phyloP scores from a whole-genome alignment of 2,888 invertebrate genomes.

The Uloborus plumipes region DNA sequence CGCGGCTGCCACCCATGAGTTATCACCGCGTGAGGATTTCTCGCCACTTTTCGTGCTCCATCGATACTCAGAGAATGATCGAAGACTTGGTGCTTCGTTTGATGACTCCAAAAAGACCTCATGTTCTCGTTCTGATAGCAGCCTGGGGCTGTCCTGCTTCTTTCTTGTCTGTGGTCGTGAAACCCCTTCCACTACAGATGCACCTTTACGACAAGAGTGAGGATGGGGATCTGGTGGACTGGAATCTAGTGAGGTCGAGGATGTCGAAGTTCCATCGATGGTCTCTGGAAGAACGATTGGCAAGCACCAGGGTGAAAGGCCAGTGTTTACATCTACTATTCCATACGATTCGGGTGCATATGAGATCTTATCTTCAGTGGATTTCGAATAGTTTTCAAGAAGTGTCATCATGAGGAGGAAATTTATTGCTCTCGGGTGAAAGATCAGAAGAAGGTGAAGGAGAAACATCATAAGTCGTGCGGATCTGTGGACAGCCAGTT shows the following conservation, averaged over 20 bases:
- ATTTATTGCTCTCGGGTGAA: constrained; percentile 48
- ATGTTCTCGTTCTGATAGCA: neutral
- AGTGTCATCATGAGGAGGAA: constrained; percentile 57
- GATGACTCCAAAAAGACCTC: neutral
- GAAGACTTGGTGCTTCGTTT: neutral
- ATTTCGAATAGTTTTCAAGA: constrained; percentile 56
- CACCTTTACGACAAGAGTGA: constrained; percentile 15
- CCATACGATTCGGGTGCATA: neutral
- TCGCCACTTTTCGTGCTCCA: constrained; percentile 29
- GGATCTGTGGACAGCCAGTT: constrained; percentile 27
- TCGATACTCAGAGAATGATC: constrained; percentile 16
- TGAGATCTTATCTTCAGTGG: constrained; percentile 43
- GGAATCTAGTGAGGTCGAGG: constrained; percentile 19
- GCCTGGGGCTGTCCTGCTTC: neutral
- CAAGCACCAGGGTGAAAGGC: constrained; percentile 29
- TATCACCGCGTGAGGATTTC: constrained; percentile 39
- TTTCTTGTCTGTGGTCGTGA: constrained; percentile 16
- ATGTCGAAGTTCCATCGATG: constrained; percentile 46
- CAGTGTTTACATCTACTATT: constrained; percentile 17
- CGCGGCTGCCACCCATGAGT: constrained; percentile 31
- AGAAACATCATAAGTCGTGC: constrained; percentile 46
- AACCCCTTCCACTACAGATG: constrained; percentile 14
- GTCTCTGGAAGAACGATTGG: constrained; percentile 22
- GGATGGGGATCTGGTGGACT: neutral
- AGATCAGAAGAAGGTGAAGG: constrained; percentile 30